phyloP scores from a whole-genome alignment of 2,113 vertebrate genomes.

The Corythornis cristatus region DNA sequence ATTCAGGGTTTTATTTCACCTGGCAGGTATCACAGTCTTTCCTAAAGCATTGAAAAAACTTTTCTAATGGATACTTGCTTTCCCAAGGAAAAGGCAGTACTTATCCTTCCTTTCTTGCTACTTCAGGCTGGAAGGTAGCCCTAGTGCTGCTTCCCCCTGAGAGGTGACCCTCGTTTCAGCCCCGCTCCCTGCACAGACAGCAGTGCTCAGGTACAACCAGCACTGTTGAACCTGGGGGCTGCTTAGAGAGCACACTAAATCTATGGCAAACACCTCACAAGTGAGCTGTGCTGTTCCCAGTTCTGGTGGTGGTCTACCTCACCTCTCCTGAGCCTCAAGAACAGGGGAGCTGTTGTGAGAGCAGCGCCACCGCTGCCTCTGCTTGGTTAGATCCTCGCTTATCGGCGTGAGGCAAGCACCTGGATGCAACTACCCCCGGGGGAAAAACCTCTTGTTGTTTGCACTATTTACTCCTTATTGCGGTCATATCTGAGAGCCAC shows the following conservation, averaged over 20 bases:
- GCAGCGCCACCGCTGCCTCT: fast-evolving
- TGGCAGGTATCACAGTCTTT: not conserved
- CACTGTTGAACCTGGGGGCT: not conserved
- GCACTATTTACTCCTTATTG: not conserved
- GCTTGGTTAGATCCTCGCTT: not conserved
- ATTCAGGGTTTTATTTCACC: not conserved
- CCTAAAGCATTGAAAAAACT: not conserved
- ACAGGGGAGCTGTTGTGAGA: not conserved
- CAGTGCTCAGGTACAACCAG: not conserved
- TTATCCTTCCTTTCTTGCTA: not conserved
- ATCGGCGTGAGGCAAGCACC: not conserved
- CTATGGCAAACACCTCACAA: not conserved
- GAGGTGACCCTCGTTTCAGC: not conserved
- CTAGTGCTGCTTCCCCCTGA: not conserved
- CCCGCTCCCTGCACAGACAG: not conserved
- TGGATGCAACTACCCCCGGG: not conserved
- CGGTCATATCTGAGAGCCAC: not conserved
- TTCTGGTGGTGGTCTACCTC: fast-evolving
- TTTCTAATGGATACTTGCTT: not conserved
- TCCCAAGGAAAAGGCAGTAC: not conserved
- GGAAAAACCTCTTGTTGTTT: not conserved
- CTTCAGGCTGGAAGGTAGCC: not conserved
- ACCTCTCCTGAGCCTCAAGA: not conserved
- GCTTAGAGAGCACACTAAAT: not conserved
- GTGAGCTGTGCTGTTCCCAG: not conserved